Conservation (phyloP, 2,113 vertebrate genomes). For the Tor tambroides region DNA sequence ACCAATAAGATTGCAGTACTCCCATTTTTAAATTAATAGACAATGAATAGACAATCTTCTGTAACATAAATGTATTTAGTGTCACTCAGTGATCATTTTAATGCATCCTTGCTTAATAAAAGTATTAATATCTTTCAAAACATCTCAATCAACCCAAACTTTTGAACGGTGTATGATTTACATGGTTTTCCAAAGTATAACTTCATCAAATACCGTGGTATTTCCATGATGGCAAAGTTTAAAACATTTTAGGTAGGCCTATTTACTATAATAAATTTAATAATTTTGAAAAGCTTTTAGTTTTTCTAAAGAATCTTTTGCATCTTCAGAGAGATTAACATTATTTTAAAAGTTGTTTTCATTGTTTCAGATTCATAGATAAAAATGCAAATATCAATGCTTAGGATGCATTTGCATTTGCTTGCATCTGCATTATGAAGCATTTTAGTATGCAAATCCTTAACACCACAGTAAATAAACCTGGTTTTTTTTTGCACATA, state of each 20-base stretch:
- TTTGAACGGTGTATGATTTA: not conserved
- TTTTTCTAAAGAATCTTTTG: not conserved
- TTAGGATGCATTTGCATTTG: not conserved
- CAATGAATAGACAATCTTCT: too few species aligned
- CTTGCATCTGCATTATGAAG: not conserved
- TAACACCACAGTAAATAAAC: not conserved
- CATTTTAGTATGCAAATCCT: not conserved
- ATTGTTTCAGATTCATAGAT: not conserved
- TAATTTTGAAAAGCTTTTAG: not conserved
- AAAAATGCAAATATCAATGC: not conserved
- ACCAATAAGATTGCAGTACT: not conserved
- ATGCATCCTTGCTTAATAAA: not conserved
- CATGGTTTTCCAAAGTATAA: too few species aligned
- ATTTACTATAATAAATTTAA: not conserved
- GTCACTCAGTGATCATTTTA: not conserved
- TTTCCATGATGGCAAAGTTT: not conserved
- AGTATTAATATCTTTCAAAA: not conserved
- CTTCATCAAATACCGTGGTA: not conserved
- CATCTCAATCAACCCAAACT: not conserved
- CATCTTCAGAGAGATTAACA: not conserved
- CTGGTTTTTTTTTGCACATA: not conserved
- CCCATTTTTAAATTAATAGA: not conserved
- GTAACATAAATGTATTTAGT: not conserved
- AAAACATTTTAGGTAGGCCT: not conserved
- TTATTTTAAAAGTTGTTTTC: too few species aligned